phyloP scores from a whole-genome alignment of 2,888 invertebrate species.

The Invenusta paracnida region DNA sequence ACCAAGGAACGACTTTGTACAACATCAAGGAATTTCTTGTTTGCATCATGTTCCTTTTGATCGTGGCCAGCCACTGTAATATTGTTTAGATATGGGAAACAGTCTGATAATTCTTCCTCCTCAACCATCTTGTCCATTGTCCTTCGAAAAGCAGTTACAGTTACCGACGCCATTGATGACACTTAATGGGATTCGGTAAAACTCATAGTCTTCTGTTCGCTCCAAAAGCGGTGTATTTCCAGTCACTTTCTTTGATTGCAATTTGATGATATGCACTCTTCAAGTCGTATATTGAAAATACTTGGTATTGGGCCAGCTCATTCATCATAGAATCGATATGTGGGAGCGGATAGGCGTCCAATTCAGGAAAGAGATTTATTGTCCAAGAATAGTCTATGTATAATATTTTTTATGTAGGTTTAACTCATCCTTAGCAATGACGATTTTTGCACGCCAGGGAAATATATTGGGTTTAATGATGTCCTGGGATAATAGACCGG shows the following conservation, averaged over 20 bases:
- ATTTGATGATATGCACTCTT: slow-evolving; percentile 23
- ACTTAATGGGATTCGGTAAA: neutral
- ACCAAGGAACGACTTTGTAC: neutral
- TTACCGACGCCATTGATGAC: neutral
- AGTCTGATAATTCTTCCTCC: neutral
- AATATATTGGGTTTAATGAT: slow-evolving; percentile 24
- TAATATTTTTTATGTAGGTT: neutral
- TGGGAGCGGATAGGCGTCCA: slow-evolving; percentile 37
- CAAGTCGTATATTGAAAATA: slow-evolving; percentile 24
- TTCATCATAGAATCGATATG: slow-evolving; percentile 1
- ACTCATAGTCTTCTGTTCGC: slow-evolving; percentile 2
- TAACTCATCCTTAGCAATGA: neutral
- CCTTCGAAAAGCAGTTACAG: slow-evolving; percentile 5
- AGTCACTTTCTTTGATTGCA: neutral
- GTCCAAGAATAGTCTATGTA: slow-evolving; percentile 1
- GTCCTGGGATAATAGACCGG: neutral
- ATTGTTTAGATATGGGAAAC: neutral
- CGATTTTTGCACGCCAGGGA: slow-evolving; percentile 26
- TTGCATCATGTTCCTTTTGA: slow-evolving; percentile 20
- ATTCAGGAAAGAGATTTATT: neutral
- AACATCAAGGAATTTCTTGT: slow-evolving; percentile 17
- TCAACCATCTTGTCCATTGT: slow-evolving; percentile 4
- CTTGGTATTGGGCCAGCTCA: neutral
- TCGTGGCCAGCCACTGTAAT: slow-evolving; percentile 7
- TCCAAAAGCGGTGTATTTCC: slow-evolving; percentile 8